phyloP scores from a whole-genome alignment of 92 coral and sea anemone genomes.

The Desmophyllum pertusum region DNA sequence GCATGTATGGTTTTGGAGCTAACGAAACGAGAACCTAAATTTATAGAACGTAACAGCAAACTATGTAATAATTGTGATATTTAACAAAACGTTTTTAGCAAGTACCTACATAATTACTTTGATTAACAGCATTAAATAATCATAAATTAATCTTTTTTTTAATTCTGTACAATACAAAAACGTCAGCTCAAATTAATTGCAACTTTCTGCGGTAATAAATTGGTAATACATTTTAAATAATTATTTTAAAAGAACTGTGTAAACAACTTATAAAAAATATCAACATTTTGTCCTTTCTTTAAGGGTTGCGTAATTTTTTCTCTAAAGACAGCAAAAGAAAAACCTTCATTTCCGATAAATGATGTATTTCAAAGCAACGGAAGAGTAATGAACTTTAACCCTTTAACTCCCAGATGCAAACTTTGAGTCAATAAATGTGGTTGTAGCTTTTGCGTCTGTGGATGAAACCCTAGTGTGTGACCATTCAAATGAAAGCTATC shows the following conservation, averaged over 20 bases:
- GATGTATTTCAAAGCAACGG: too few species aligned
- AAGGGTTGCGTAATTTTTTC: background rate
- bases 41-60: conserved; percentile 3
- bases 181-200: background rate
- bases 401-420: too few species aligned
- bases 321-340: background rate
- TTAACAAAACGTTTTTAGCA: background rate
- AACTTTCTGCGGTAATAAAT: background rate
- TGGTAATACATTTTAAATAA: background rate
- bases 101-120: background rate
- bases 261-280: background rate
- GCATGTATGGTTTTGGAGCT: background rate
- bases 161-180: conserved; percentile 12
- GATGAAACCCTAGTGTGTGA: too few species aligned
- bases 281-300: background rate
- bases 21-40: background rate
- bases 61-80: background rate
- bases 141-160: background rate
- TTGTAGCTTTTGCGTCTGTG: too few species aligned
- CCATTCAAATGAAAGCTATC: too few species aligned
- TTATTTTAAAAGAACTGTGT: background rate
- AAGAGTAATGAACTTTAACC: too few species aligned
- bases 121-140: background rate
- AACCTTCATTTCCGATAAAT: too few species aligned
- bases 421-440: too few species aligned